Evolutionary conservation across 2,888 invertebrate genomes (phyloP).

Genomic region (Ethmia dodecea): DNA sequence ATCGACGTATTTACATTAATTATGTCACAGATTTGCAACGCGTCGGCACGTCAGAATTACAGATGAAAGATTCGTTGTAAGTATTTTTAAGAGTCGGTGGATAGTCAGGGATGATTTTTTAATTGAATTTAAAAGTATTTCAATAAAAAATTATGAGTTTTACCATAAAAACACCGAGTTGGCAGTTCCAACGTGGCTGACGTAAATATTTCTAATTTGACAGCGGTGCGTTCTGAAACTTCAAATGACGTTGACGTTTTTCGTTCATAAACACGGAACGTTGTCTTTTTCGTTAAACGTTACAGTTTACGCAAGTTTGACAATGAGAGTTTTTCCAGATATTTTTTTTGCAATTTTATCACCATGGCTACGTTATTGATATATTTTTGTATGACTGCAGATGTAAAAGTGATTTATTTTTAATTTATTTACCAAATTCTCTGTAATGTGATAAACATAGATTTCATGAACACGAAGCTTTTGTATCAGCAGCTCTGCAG

Average conservation of each 20-base stretch:
- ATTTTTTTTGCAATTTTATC: neutral
- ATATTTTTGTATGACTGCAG: neutral
- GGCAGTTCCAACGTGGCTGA: slow-evolving; percentile 80
- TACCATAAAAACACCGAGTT: slow-evolving; percentile 75
- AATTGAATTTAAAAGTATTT: slow-evolving; percentile 26
- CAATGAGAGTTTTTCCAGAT: slow-evolving; percentile 4
- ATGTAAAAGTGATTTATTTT: neutral
- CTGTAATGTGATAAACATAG: no score
- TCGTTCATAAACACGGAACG: slow-evolving; percentile 6
- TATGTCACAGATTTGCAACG: slow-evolving; percentile 64
- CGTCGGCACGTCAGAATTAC: slow-evolving; percentile 26
- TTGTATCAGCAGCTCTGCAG: no score
- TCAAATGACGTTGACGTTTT: neutral
- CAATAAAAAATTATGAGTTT: slow-evolving; percentile 44
- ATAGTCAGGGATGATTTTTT: slow-evolving; percentile 13
- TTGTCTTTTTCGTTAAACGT: no score
- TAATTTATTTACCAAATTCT: neutral
- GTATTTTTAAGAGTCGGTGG: slow-evolving; percentile 1
- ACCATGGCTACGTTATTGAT: neutral
- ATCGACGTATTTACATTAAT: slow-evolving; percentile 47
- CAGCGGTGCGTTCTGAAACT: slow-evolving; percentile 20
- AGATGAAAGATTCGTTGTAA: slow-evolving; percentile 3
- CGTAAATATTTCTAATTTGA: slow-evolving; percentile 57
- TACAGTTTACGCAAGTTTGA: neutral
- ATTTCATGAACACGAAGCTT: no score